Evolutionary conservation across 2,113 vertebrate species (phyloP), one percentile per base, ranked within the genome.

Genomic region (Thunnus thynnus): DNA sequence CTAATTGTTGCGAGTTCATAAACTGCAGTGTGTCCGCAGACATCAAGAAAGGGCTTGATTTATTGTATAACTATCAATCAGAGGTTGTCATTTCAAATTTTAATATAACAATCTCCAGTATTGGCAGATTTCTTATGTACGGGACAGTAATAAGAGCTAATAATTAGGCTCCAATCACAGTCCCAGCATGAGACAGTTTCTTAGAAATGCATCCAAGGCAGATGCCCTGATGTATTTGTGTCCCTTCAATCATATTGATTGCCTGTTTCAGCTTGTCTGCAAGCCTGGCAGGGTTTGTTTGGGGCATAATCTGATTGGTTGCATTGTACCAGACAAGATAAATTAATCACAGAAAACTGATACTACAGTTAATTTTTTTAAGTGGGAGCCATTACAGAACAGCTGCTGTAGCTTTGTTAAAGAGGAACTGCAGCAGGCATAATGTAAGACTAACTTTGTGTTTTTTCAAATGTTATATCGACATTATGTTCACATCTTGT

Each of bases 241-340:
- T 72, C 41, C 75, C 68, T 80, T 89, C 81, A 77, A 80, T 89
- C 79, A 88, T 57, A 60, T 13, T 89, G 76, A 88, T 85, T 85
- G 74, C 67, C 27, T 82, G 47, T 47, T 72, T 67, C 48, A 86
- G 66, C 57, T 76, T 67, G 61, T 75, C 89, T 73, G 46, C 66
- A 64, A 22, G 56, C 60, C 68, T 22, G 62, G 30, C 48, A 57
- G 60, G 54, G 67, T 75, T 57, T 57, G 62, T 70, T 76, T 85
- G 22, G 60, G 69, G 71, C 61, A 73, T 80, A 70, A 86, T 87
- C 82, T 78, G 68, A 85, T 83, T 89, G 68, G 79, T 86, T 89
- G 58, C 61, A 82, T 89, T 86, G 57, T 76, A 61, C 52, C 64
- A 86, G 79, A 84, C 68, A 76, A 76, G 82, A 89, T 85, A 48